phyloP scores from a whole-genome alignment of 2,113 vertebrate genomes.

The Apteryx mantelli region DNA sequence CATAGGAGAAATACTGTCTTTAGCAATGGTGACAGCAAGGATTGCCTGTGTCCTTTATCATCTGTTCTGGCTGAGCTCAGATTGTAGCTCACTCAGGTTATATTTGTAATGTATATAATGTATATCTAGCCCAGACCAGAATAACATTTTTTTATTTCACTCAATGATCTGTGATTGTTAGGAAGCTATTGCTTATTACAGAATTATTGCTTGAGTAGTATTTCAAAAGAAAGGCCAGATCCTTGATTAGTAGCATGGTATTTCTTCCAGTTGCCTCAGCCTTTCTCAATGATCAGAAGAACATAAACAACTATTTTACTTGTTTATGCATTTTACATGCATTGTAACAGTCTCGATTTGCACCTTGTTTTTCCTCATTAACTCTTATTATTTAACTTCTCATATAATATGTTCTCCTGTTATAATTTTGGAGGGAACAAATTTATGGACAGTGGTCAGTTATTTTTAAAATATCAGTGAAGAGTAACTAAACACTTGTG shows the following conservation, averaged over 20 bases:
- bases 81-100: background rate
- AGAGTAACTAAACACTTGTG: too few relatives aligned
- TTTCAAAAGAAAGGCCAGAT: background rate
- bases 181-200: background rate
- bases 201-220: background rate
- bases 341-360: background rate
- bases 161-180: background rate
- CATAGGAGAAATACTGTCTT: background rate
- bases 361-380: background rate
- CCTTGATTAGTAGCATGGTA: background rate
- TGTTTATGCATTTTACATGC: background rate
- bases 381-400: background rate
- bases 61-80: background rate
- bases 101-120: background rate
- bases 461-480: background rate
- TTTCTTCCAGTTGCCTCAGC: background rate
- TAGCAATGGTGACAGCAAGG: background rate
- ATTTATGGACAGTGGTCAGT: too few relatives aligned
- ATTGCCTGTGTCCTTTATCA: background rate
- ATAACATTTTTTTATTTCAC: background rate
- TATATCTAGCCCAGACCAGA: background rate
- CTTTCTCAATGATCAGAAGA: background rate
- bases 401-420: background rate
- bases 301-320: background rate
- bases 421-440: background rate